These are phyloP conservation scores for Macroramphosus scolopax DNA, from an alignment of 2,797 vertebrate genomes.

Conservation along the genomic window DNA sequence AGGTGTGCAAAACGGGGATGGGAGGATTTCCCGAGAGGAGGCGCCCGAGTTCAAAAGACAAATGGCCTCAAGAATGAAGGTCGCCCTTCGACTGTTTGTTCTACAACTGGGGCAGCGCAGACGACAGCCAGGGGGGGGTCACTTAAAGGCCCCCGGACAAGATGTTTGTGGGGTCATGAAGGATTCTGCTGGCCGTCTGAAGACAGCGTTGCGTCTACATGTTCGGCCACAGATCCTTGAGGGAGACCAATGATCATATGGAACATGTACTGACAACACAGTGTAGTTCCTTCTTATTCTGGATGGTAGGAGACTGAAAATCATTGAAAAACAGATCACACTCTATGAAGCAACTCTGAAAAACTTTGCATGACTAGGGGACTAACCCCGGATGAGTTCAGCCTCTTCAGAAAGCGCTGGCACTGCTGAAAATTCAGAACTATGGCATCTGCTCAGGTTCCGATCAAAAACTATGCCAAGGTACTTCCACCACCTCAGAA, in stretches of 20 bases:
- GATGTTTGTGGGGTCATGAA: too few species aligned
- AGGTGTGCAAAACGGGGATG: neutral
- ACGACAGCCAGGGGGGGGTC: too few species aligned
- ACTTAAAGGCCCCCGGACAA: too few species aligned
- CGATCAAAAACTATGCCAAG: neutral
- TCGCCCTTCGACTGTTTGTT: neutral
- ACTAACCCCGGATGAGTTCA: too few species aligned
- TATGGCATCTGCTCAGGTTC: neutral
- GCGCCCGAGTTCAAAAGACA: neutral
- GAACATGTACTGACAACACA: too few species aligned
- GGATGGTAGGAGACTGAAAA: too few species aligned
- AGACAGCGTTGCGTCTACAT: too few species aligned
- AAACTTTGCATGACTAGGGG: neutral
- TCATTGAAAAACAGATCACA: too few species aligned
- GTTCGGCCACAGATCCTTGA: too few species aligned
- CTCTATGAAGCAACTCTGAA: neutral
- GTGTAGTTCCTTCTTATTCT: too few species aligned
- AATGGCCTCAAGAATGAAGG: constrained; percentile 1
- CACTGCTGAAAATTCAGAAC: neutral
- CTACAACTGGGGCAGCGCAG: neutral
- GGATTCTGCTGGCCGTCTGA: too few species aligned
- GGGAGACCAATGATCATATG: too few species aligned
- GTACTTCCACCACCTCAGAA: neutral
- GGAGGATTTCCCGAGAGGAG: neutral
- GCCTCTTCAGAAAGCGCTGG: neutral